Evolutionary conservation across 1,140 invertebrate species (phyloP), one percentile per base, ranked within the genome.

Genomic region (Theocolax elegans): DNA sequence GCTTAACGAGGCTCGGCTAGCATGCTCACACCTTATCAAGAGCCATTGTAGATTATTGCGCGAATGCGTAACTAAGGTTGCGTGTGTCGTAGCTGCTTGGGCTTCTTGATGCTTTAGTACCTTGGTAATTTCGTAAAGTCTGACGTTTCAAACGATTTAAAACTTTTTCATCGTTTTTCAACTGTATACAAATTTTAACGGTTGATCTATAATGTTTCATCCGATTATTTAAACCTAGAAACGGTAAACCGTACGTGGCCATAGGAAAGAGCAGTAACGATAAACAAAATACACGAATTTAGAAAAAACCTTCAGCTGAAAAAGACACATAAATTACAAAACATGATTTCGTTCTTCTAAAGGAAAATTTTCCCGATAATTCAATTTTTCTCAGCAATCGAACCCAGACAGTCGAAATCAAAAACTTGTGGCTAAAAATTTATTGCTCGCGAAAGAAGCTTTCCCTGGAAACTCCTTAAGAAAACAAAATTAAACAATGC

Each of bases 401-500:
- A 49, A 59, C 21, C 46, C 29, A 42, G 19, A 60, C 56, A 49
- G 51, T 60, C 31, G 66, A 60, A 60, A 49, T 38, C 31, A 68
- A 60, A 67, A 68, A 42, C 21, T 42, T 29, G 44, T 9, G 23
- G 3, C 10, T 25, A 19, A 35, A 64, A 69, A 69, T 62, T 27
- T 53, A 53, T 62, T 8, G 29, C 44, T 62, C 44, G 6, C 44
- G 10, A 19, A 17, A 49, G 66, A 51, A 53, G 65, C 40, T 51
- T 59, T 46, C 42, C 23, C 17, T 21, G 21, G 46, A 53, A 62
- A 66, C 51, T 65, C 49, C 29, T 53, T 53, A 27, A 29, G 31
- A 66, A 56, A 56, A 60, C 40, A 62, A 54, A 54, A 70, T 70
- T 70, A 63, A 70, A 70, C 59, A 70, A 70, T 56, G 49, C 19